Conservation (phyloP, 2,113 vertebrate genomes). For the Vicugna pacos region DNA sequence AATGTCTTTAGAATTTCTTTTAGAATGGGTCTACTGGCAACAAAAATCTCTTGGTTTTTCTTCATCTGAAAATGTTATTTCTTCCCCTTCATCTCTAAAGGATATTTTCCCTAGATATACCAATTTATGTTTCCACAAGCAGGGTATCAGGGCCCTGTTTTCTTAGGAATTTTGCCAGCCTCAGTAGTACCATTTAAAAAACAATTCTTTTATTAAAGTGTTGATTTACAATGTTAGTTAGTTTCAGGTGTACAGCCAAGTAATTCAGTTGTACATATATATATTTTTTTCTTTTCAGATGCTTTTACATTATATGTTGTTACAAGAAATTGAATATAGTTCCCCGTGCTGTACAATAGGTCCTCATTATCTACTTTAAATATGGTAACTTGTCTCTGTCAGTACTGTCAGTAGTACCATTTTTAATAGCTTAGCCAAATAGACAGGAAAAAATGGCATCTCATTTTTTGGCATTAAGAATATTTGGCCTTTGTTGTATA, state of each 20-base stretch:
- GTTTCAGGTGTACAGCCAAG: no score
- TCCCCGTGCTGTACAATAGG: no score
- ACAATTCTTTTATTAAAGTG: no score
- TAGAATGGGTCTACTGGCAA: not conserved
- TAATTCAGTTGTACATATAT: no score
- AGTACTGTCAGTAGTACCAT: not conserved
- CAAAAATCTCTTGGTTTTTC: not conserved
- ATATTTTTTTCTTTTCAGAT: no score
- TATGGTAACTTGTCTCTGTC: no score
- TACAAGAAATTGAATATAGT: no score
- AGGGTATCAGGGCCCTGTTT: not conserved
- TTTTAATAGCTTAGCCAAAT: not conserved
- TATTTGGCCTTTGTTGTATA: not conserved
- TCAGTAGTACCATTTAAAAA: not conserved
- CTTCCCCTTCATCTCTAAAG: not conserved
- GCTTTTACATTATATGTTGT: no score
- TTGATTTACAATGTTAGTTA: no score
- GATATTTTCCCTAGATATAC: not conserved
- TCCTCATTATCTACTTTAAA: no score
- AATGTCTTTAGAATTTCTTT: not conserved
- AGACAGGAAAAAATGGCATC: not conserved
- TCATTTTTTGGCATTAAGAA: not conserved
- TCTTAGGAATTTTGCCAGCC: not conserved
- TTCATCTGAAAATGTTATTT: not conserved
- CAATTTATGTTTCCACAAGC: not conserved